Base-by-base conservation (phyloP, 2,797 vertebrate genomes). In the Rhinogobio ventralis region DNA sequence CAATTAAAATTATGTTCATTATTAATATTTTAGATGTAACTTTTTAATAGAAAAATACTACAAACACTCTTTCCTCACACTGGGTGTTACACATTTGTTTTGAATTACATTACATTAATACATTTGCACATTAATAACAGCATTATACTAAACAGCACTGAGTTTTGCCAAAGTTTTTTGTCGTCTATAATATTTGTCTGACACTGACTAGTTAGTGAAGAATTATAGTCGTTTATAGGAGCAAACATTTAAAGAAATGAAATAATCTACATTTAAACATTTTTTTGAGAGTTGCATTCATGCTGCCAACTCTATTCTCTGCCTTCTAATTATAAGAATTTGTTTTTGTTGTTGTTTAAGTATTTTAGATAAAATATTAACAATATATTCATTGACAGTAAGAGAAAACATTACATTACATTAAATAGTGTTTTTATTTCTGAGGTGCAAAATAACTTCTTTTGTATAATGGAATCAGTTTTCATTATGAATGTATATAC, bases 121-220 rank as follows among this genome's bases (percentile, higher is more conserved):
- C 8, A 74, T 23, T 3, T 23, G 25, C 30, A 46, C 36, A 49
- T 53, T 13, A 14, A 64, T 66, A 51, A 11, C 81, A 66, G 45
- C 20, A 36, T 39, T 80, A 53, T 68, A 25, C 20, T 67, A 11
- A 36, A 33, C 45, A 45, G 20, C 30, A 62, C 33, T 77, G n/a
- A 45, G 36, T 62, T 77, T 77, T 60, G 75, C 55, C n/a, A 45
- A 45, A 19, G 20, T 25, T 11, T 72, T 73, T 82, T 46, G 42
- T 46, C 30, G 53, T 60, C 25, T 33, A 10, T 57, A 73, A 74
- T 62, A 82, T 64, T 82, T 64, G 69, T 82, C 36, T 73, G 28
- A 82, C 69, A 62, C 19, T 73, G 39, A 46, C 69, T 62, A 25
- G 19, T 14, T n/a, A 6, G 64, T 53, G 19, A 49, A 51, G 28